Percentiles rank a stretch among this genome's conserved stretches.
Conservation (phyloP, 2,888 invertebrate genomes). For the Ophion costatus region DNA sequence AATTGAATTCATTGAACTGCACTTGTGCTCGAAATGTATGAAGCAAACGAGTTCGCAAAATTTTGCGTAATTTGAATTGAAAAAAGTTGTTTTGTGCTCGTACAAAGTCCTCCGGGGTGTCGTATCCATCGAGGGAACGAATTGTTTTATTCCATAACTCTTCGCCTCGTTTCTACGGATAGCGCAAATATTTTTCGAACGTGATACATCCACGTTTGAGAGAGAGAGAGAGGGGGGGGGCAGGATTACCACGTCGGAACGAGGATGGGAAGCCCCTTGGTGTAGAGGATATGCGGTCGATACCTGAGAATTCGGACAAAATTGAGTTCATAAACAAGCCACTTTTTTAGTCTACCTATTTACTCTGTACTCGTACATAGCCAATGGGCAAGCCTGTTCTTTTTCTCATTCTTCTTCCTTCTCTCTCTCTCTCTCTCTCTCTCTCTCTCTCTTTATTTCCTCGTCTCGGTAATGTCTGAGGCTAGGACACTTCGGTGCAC, state of each 20-base stretch:
- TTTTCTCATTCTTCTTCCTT: slow-evolving; percentile 29
- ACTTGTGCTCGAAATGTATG: not conserved
- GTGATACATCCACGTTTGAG: slow-evolving; percentile 35
- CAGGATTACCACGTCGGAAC: slow-evolving; percentile 27
- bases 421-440: slow-evolving; percentile 66
- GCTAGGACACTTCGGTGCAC: not conserved
- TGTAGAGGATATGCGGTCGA: slow-evolving; percentile 7
- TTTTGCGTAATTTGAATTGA: not conserved
- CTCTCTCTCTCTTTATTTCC: slow-evolving; percentile 54
- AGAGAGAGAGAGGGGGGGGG: not conserved
- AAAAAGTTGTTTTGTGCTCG: slow-evolving; percentile 12
- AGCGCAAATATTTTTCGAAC: slow-evolving; percentile 55
- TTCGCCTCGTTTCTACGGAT: slow-evolving; percentile 2
- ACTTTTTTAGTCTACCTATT: slow-evolving; percentile 24
- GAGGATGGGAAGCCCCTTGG: slow-evolving; percentile 17
- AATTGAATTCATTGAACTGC: slow-evolving; percentile 6
- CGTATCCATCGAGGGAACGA: slow-evolving; percentile 9
- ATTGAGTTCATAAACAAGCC: slow-evolving; percentile 38
- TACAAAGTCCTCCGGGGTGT: not conserved
- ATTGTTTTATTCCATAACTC: slow-evolving; percentile 28
- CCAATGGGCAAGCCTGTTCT: slow-evolving; percentile 42
- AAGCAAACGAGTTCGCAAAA: not conserved
- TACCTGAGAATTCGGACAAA: slow-evolving; percentile 2
- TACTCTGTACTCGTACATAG: slow-evolving; percentile 6
- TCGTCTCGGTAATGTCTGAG: slow-evolving; percentile 21